Evolutionary conservation across 2,113 vertebrate species (phyloP).

Genomic region (Tor tambroides): DNA sequence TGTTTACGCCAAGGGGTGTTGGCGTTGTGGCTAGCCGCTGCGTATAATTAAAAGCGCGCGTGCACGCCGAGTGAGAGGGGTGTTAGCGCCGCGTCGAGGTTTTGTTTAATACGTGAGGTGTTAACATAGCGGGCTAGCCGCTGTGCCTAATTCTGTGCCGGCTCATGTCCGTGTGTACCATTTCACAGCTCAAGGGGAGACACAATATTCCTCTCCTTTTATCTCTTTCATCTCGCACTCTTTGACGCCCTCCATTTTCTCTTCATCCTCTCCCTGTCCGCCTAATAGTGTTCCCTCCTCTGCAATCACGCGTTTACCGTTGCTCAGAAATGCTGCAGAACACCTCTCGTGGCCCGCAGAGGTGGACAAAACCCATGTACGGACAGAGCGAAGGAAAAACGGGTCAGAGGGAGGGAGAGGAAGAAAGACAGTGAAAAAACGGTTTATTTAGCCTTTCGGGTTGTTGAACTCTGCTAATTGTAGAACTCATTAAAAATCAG

Average conservation of each 20-base stretch:
- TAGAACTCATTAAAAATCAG: slow-evolving; percentile 82
- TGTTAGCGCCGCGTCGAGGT: neutral
- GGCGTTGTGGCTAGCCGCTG: slow-evolving; percentile 22
- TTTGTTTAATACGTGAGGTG: slow-evolving; percentile 37
- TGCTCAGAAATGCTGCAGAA: slow-evolving; percentile 23
- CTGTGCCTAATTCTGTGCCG: slow-evolving; percentile 44
- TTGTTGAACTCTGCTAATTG: slow-evolving; percentile 80
- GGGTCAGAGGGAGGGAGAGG: neutral
- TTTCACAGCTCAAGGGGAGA: slow-evolving; percentile 57
- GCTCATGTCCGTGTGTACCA: slow-evolving; percentile 47
- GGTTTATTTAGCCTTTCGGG: slow-evolving; percentile 76
- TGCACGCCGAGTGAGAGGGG: slow-evolving; percentile 3
- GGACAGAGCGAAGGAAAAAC: neutral
- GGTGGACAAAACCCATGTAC: neutral
- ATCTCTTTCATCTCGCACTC: slow-evolving; percentile 54
- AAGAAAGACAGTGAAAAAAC: neutral
- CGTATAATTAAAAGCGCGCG: slow-evolving; percentile 23
- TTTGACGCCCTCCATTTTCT: slow-evolving; percentile 46
- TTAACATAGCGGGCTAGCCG: slow-evolving; percentile 35
- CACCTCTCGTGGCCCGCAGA: neutral
- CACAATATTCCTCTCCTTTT: slow-evolving; percentile 48
- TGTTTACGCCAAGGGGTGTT: slow-evolving; percentile 27
- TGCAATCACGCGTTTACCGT: slow-evolving; percentile 31
- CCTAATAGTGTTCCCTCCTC: slow-evolving; percentile 42
- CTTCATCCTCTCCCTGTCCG: slow-evolving; percentile 45